Conservation (phyloP, 2,113 vertebrate genomes). For the Siphamia tubifer region DNA sequence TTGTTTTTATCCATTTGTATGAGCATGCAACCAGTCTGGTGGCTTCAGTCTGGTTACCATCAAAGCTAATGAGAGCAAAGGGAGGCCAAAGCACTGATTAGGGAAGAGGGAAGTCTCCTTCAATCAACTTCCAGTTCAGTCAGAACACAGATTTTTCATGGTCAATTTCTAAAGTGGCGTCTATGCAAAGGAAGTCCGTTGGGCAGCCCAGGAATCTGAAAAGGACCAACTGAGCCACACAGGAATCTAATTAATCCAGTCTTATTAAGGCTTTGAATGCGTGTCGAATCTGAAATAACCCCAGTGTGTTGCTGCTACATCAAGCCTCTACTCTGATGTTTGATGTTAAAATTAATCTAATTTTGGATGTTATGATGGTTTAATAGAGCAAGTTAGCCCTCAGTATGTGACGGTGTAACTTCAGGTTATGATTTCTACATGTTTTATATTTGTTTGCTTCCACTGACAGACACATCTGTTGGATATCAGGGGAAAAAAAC, state of each 20-base stretch:
- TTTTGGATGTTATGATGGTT: constrained; percentile 16
- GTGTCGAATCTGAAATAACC: constrained; percentile 23
- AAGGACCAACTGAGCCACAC: not conserved
- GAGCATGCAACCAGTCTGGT: not conserved
- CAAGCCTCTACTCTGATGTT: not conserved
- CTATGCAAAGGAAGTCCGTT: not conserved
- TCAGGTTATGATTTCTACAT: not conserved
- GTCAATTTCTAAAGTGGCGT: not conserved
- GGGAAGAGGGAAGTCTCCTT: not conserved
- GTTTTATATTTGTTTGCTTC: not conserved
- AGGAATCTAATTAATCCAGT: constrained; percentile 21
- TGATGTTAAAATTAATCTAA: constrained; percentile 21
- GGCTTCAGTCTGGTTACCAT: not conserved
- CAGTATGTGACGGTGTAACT: not conserved
- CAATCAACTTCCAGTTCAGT: constrained; percentile 21
- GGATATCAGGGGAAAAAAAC: too few species aligned
- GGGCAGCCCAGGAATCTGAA: not conserved
- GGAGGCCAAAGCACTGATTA: not conserved
- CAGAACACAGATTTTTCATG: constrained; percentile 29
- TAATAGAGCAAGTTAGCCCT: not conserved
- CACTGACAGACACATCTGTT: not conserved
- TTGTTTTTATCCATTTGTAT: not conserved
- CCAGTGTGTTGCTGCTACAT: not conserved
- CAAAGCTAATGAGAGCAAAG: not conserved
- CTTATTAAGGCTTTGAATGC: constrained; percentile 30